Conservation (phyloP, 2,888 invertebrate genomes). For the Frankliniella intonsa region DNA sequence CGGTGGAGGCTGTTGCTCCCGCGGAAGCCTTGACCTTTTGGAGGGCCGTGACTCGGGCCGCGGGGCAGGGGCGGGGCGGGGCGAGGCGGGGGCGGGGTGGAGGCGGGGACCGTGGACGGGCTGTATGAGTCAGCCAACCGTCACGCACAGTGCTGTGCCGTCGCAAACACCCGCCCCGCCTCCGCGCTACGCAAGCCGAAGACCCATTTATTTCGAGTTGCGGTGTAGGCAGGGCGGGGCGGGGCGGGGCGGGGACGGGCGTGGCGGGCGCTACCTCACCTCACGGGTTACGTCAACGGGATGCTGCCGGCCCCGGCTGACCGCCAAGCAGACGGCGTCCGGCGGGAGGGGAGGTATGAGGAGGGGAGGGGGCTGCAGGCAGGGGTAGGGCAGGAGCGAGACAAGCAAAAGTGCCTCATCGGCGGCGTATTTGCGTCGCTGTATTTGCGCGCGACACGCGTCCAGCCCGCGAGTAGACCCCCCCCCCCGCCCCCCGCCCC, state of each 20-base stretch:
- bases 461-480: too few relatives aligned
- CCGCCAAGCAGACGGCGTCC: too few relatives aligned
- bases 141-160: neutral
- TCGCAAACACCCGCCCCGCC: too few relatives aligned
- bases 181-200: neutral
- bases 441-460: too few relatives aligned
- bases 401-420: too few relatives aligned
- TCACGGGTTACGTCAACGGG: neutral
- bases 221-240: neutral
- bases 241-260: neutral
- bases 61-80: neutral
- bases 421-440: too few relatives aligned
- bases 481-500: too few relatives aligned
- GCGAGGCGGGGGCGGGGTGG: too few relatives aligned
- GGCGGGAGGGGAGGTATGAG: neutral
- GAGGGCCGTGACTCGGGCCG: neutral
- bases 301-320: neutral
- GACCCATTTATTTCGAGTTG: conserved; percentile 2
- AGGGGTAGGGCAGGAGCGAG: too few relatives aligned
- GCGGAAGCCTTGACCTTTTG: neutral
- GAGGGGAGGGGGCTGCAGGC: neutral
- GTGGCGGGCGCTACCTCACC: neutral
- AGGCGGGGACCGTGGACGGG: neutral
- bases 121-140: too few relatives aligned
- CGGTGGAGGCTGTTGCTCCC: neutral